Base-by-base conservation (phyloP, 1,140 invertebrate species). In the Teleogryllus occipitalis region DNA sequence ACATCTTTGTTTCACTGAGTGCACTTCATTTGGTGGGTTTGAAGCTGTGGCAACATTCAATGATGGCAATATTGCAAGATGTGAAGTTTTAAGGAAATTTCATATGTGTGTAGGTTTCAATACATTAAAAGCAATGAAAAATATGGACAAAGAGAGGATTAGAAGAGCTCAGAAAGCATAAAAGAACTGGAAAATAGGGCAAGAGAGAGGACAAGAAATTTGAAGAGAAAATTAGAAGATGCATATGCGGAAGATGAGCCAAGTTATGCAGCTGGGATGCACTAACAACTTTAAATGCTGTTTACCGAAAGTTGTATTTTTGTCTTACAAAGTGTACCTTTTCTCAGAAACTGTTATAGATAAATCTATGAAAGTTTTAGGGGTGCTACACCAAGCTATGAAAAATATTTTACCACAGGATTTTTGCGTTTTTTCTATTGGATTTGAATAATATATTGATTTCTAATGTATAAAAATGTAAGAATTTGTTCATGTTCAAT, bases 1-100 rank as follows among this genome's bases (percentile, higher is more conserved):
- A 80, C 15, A 74, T 79, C 7, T 82, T 82, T 80, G 81, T 82
- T 22, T 48, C 77, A 18, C n/a, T 76, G 27, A 54, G 76, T 80
- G 80, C 76, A 47, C 77, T 82, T 47, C 49, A 81, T 39, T 76
- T 22, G 78, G 47, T 49, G 79, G 77, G 8, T 81, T 78, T 81
- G 65, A 81, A 65, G 81, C 81, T 46, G 73, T 81, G 22, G 75
- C 72, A 27, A 49, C 15, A 21, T 81, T 79, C 48, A 82, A 82
- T 81, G 75, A n/a, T n/a, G n/a, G n/a, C n/a, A n/a, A n/a, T n/a
- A n/a, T n/a, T n/a, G n/a, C n/a, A n/a, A n/a, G n/a, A 81, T 81
- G 77, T 79, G 74, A 76, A 65, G 78, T 82, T n/a, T 75, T 80
- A 15, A 54, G 79, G 80, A 76, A 78, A 80, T 75, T 80, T 48